phyloP scores from a whole-genome alignment of 2,888 invertebrate genomes.

The Mesorhabditis spiculigera region DNA sequence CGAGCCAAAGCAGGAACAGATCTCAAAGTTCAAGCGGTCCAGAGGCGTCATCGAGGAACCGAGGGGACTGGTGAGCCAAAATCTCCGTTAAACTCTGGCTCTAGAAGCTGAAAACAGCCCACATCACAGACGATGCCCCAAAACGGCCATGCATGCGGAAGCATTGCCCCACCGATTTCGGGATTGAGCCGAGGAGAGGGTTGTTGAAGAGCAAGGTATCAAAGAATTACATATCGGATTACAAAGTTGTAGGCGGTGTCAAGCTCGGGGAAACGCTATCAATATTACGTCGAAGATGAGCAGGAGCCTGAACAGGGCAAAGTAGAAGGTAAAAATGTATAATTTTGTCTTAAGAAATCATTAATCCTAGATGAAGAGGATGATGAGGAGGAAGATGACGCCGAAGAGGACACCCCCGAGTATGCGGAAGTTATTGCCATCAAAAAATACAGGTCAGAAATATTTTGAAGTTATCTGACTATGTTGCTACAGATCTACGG shows the following conservation, averaged over 20 bases:
- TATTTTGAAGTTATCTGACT: not conserved
- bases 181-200: not conserved
- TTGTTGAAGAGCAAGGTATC: not conserved
- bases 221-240: not conserved
- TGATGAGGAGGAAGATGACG: constrained; percentile 11
- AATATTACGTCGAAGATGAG: constrained; percentile 8
- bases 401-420: constrained; percentile 13
- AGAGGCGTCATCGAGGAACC: not conserved
- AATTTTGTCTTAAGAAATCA: no score
- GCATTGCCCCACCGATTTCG: constrained; percentile 10
- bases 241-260: not conserved
- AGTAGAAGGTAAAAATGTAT: constrained; percentile 11
- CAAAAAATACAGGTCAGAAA: constrained; percentile 18
- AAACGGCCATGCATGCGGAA: constrained; percentile 11
- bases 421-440: constrained; percentile 16
- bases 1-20: constrained; percentile 8
- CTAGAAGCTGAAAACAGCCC: constrained; percentile 12
- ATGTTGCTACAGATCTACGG: constrained; percentile 20
- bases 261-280: not conserved
- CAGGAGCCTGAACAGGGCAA: constrained; percentile 12
- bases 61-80: constrained; percentile 3
- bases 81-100: constrained; percentile 1
- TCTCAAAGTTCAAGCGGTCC: constrained; percentile 6
- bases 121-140: constrained; percentile 6
- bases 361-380: constrained; percentile 7